phyloP scores from a whole-genome alignment of 2,113 vertebrate species.

The Pygoscelis antarcticus region DNA sequence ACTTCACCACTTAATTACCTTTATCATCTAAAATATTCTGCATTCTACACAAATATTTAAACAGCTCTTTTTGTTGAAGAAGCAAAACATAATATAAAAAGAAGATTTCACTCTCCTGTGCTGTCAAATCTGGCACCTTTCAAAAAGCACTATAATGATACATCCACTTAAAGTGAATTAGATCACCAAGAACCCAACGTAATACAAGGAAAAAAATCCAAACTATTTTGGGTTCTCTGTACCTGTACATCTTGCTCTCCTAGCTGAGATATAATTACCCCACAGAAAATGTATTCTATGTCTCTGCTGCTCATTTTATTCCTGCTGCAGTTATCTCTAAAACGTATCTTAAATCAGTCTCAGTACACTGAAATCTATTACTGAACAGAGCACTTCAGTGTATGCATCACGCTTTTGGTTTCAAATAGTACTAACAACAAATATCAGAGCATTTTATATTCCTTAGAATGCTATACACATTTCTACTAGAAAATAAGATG shows the following conservation, averaged over 20 bases:
- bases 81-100: conserved; percentile 61
- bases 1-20: conserved; percentile 63
- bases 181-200: conserved; percentile 44
- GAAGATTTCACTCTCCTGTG: conserved; percentile 26
- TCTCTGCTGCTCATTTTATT: conserved; percentile 20
- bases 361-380: conserved; percentile 19
- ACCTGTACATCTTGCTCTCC: conserved; percentile 16
- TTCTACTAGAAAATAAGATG: not conserved
- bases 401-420: not conserved
- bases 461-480: not conserved
- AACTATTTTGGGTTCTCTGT: conserved; percentile 42
- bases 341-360: conserved; percentile 14
- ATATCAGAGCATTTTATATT: not conserved
- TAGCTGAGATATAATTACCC: conserved; percentile 24
- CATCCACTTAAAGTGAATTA: conserved; percentile 54
- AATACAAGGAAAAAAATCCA: conserved; percentile 7
- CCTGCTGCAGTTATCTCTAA: not conserved
- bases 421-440: not conserved
- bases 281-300: not conserved
- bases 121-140: conserved; percentile 56
- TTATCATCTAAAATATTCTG: conserved; percentile 60
- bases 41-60: conserved; percentile 67
- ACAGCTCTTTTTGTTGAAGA: conserved; percentile 53
- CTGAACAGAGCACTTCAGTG: not conserved
- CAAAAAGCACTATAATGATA: conserved; percentile 38